A percentile compares a stretch with the other conserved stretches of the same genome.
These are phyloP conservation scores for Hycleus cichorii DNA, from an alignment of 1,140 invertebrate species.

Conservation along the genomic window DNA sequence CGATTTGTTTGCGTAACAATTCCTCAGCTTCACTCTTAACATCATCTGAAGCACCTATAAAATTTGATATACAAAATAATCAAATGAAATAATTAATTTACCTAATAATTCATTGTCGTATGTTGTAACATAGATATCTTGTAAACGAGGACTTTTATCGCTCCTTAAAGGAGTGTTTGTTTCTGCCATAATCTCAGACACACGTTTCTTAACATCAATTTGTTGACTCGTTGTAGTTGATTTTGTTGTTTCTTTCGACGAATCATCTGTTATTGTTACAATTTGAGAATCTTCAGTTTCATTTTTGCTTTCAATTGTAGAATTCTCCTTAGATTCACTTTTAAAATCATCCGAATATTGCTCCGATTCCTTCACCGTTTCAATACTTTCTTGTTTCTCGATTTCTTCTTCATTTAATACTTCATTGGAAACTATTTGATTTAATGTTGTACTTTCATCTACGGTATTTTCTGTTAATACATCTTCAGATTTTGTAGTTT, in stretches of 20 bases:
- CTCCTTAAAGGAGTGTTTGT: constrained; percentile 19
- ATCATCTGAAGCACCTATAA: background rate
- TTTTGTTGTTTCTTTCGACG: background rate
- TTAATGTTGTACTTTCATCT: no score
- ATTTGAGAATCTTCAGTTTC: background rate
- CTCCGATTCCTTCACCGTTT: background rate
- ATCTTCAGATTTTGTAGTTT: background rate
- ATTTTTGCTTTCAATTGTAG: background rate
- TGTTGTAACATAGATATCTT: constrained; percentile 36
- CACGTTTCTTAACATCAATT: constrained; percentile 33
- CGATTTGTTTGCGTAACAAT: constrained; percentile 45
- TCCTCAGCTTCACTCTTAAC: constrained; percentile 35
- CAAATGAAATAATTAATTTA: no score
- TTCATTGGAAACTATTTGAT: no score
- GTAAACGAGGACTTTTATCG: constrained; percentile 33
- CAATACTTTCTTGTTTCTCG: background rate
- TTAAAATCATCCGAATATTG: background rate
- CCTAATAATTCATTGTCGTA: constrained; percentile 22
- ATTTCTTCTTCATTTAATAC: no score
- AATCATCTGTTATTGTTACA: background rate
- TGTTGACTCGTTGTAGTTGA: background rate
- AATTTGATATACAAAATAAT: no score
- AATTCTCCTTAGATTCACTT: no score
- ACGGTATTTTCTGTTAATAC: background rate
- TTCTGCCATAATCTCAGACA: constrained; percentile 35